These are phyloP conservation scores for Hucho hucho DNA, from an alignment of 2,113 vertebrate species.

Conservation along the genomic window DNA sequence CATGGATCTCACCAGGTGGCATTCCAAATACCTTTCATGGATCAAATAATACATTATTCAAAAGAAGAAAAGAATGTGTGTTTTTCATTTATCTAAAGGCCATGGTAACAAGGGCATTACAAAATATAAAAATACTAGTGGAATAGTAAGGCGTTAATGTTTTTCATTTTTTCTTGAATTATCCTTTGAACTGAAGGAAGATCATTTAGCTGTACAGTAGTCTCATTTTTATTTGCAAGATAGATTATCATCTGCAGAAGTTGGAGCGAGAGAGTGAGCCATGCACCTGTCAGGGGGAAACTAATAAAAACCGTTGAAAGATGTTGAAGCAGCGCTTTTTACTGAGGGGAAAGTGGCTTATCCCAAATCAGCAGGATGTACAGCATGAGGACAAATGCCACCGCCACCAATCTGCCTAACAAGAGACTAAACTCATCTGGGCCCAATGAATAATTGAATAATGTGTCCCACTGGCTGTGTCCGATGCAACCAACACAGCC, in stretches of 20 bases:
- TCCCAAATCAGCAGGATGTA: constrained; percentile 8
- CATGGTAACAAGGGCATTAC: too few species aligned
- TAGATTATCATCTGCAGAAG: too few species aligned
- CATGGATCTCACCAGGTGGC: too few species aligned
- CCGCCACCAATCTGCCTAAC: constrained; percentile 9
- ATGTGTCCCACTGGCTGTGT: neutral
- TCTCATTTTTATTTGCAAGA: neutral
- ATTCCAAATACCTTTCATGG: too few species aligned
- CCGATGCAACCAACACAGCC: constrained; percentile 1
- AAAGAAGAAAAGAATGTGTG: too few species aligned
- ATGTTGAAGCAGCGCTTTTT: constrained; percentile 27
- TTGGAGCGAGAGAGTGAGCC: neutral
- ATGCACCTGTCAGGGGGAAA: constrained; percentile 13
- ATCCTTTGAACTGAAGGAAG: neutral
- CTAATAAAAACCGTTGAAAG: constrained; percentile 27
- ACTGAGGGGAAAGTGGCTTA: neutral
- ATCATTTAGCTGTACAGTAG: neutral
- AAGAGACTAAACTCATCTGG: constrained; percentile 4
- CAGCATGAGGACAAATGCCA: neutral
- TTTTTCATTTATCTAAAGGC: too few species aligned
- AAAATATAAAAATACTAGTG: too few species aligned
- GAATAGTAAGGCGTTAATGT: neutral
- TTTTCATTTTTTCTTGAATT: neutral
- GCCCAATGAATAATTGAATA: constrained; percentile 38
- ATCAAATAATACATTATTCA: too few species aligned